A percentile compares a stretch with the other conserved stretches of the same genome.
Evolutionary conservation across 1,140 invertebrate genomes (phyloP).

Genomic region (Hylaeus volcanicus): DNA sequence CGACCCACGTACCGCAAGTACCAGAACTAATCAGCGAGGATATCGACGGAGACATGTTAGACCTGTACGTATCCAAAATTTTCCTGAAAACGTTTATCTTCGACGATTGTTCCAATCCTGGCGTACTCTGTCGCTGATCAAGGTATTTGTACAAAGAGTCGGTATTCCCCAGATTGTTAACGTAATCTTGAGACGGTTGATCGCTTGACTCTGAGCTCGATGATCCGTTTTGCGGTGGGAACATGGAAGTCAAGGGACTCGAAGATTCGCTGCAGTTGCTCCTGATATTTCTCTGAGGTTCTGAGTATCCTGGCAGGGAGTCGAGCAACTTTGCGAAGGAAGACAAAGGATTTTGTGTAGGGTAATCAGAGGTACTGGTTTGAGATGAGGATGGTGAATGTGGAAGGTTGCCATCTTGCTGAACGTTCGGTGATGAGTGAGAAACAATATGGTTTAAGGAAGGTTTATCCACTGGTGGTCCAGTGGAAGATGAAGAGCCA

Average conservation of each 20-base stretch:
- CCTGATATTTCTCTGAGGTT: not conserved
- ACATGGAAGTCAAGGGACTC: not conserved
- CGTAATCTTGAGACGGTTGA: not conserved
- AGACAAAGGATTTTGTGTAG: not conserved
- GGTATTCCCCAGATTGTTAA: not conserved
- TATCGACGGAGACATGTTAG: not conserved
- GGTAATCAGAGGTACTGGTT: not conserved
- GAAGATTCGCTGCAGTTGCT: not conserved
- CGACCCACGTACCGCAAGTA: not conserved
- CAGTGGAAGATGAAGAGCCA: not conserved
- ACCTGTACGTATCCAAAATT: not conserved
- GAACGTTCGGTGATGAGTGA: no score
- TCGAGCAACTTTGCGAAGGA: not conserved
- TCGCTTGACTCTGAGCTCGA: not conserved
- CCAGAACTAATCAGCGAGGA: not conserved
- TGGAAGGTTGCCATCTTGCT: not conserved
- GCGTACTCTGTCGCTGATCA: not conserved
- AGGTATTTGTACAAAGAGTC: not conserved
- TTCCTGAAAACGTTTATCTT: not conserved
- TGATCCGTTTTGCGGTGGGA: not conserved
- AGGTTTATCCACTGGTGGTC: not conserved
- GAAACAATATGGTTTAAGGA: no score
- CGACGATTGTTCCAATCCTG: not conserved
- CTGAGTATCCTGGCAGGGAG: not conserved
- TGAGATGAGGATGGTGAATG: not conserved